A percentile compares a stretch with the other conserved stretches of the same genome.
phyloP scores from a whole-genome alignment of 2,888 invertebrate genomes.

The Maniola hyperantus region DNA sequence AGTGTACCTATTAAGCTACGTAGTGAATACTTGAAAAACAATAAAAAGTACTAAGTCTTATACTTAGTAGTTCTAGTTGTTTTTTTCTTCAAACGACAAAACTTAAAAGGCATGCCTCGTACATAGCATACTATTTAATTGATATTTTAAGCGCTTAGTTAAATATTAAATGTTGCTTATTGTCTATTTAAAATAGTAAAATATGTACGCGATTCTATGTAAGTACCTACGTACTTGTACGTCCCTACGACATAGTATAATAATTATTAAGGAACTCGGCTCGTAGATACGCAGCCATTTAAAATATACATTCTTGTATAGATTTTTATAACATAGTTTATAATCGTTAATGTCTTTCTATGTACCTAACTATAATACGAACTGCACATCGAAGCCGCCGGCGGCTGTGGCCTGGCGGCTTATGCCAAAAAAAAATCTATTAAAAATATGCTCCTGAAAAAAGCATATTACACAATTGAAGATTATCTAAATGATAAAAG shows the following conservation, averaged over 20 bases:
- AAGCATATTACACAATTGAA: too few relatives aligned
- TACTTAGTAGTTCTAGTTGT: too few relatives aligned
- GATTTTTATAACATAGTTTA: constrained; percentile 39
- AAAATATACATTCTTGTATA: constrained; percentile 32
- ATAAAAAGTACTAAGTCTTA: too few relatives aligned
- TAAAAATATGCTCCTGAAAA: too few relatives aligned
- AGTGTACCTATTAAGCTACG: too few relatives aligned
- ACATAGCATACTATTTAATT: neutral
- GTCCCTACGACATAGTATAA: constrained; percentile 7
- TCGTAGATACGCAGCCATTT: constrained; percentile 22
- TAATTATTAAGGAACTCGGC: constrained; percentile 17
- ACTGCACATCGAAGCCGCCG: neutral
- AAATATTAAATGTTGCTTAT: constrained; percentile 38
- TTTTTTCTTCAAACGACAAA: too few relatives aligned
- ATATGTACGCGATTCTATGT: constrained; percentile 48
- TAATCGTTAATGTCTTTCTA: constrained; percentile 32
- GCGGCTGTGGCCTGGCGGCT: neutral
- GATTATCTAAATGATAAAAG: too few relatives aligned
- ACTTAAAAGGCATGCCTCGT: too few relatives aligned
- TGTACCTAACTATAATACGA: constrained; percentile 12
- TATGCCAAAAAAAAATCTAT: too few relatives aligned
- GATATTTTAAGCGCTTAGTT: constrained; percentile 28
- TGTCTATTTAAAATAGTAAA: constrained; percentile 25
- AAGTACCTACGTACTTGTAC: constrained; percentile 37
- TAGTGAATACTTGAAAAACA: too few relatives aligned